Base-by-base conservation (phyloP, 2,888 invertebrate species). In the Brenthis hecate region DNA sequence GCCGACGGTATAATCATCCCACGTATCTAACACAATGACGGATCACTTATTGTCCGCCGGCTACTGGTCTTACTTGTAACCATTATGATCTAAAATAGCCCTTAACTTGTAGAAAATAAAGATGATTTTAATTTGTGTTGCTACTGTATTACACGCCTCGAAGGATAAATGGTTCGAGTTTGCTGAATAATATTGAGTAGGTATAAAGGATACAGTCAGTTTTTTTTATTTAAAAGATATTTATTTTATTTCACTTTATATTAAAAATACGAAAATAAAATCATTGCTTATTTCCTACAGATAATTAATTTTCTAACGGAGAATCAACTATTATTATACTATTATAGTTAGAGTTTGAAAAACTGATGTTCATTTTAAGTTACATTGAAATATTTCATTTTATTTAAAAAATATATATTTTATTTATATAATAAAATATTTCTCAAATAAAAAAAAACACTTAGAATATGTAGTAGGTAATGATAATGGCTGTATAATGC, bases 21-120 rank as follows among this genome's bases (percentile, higher is more conserved):
- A 79, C 84, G 78, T 84, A 89, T 89, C 89, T 88, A 87, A 87
- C 84, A 80, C 83, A 84, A 88, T 89, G 90, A 91, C 86, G 86
- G 90, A 92, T 92, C 86, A 84, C 85, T 88, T 86, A 89, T 90
- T 91, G 91, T 90, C 86, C 87, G 84, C 80, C 75, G 75, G 89
- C 92, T 91, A 91, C 92, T 80, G 87, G 92, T 88, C 81, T 92
- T 92, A 84, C 84, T 81, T 80, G 78, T 71, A 65, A 70, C 68
- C 60, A 56, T 66, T 60, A 62, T 23, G 66, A 57, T 60, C 60
- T 72, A 81, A 84, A 83, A 54, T 61, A 66, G 51, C 16, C 62
- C 48, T 62, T 70, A 68, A 8, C 3, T 0, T 0, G 1, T 16
- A 16, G 11, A 13, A 0, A 8, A 19, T 67, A 64, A 56, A 65